phyloP scores from a whole-genome alignment of 2,797 vertebrate species.

The Sebastes elongatus region DNA sequence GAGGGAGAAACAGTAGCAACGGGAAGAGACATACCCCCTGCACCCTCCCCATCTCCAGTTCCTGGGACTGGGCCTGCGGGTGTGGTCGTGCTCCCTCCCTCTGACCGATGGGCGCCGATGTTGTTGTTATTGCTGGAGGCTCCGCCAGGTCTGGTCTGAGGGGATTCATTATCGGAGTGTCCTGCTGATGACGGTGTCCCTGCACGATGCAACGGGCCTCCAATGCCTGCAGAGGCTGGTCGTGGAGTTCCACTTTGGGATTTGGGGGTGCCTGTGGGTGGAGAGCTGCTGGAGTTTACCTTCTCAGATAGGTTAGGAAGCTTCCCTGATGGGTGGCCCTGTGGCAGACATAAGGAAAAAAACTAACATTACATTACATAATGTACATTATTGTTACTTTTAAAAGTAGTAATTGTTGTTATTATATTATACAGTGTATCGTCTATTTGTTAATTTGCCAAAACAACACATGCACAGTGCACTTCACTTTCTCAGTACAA shows the following conservation, averaged over 20 bases:
- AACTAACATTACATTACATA: neutral
- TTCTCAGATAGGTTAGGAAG: slow-evolving; percentile 86
- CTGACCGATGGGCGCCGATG: slow-evolving; percentile 58
- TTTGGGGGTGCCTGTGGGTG: slow-evolving; percentile 88
- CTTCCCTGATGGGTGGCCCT: slow-evolving; percentile 82
- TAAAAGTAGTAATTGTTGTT: neutral
- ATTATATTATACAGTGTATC: neutral
- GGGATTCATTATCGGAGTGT: slow-evolving; percentile 81
- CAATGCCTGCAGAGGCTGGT: slow-evolving; percentile 78
- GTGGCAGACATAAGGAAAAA: neutral
- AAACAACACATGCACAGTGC: neutral
- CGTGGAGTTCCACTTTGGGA: slow-evolving; percentile 84
- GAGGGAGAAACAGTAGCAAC: slow-evolving; percentile 67
- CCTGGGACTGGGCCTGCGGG: slow-evolving; percentile 53
- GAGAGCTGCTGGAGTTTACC: slow-evolving; percentile 84
- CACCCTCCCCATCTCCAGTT: slow-evolving; percentile 61
- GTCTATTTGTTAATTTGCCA: neutral
- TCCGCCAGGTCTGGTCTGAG: slow-evolving; percentile 61
- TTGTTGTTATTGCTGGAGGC: slow-evolving; percentile 68
- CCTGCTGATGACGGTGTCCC: slow-evolving; percentile 75
- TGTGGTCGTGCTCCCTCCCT: slow-evolving; percentile 46
- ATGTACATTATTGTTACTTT: neutral
- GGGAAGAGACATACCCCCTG: slow-evolving; percentile 65
- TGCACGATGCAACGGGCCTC: slow-evolving; percentile 76
- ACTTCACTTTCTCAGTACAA: neutral